A percentile compares a stretch with the other conserved stretches of the same genome.
Conservation (phyloP, 2,113 vertebrate species). For the Maccullochella peelii region DNA sequence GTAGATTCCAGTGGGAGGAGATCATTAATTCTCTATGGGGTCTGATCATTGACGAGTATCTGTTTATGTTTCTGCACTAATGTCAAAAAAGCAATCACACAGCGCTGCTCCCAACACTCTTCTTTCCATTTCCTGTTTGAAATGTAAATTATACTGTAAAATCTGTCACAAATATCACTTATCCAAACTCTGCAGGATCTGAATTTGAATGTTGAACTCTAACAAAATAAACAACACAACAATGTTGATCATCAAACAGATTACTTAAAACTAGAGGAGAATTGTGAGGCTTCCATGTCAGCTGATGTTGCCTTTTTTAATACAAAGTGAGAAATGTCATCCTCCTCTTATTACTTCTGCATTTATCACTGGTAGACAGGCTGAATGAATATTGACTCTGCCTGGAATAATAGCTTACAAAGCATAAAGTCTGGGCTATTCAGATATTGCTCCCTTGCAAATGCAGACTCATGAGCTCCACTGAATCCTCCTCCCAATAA, state of each 20-base stretch:
- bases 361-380: conserved; percentile 55
- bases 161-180: conserved; percentile 6
- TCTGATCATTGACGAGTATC: conserved; percentile 7
- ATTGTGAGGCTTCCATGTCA: background rate
- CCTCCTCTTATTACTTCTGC: conserved; percentile 48
- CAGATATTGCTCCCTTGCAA: conserved; percentile 62
- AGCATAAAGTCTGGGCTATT: conserved; percentile 68
- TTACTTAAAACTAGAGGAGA: conserved; percentile 2
- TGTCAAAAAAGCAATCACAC: conserved; percentile 5
- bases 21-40: background rate
- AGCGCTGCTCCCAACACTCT: background rate
- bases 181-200: conserved; percentile 11
- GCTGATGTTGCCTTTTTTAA: conserved; percentile 8
- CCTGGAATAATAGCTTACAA: conserved; percentile 66
- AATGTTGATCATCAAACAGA: background rate
- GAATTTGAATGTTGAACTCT: background rate
- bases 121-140: background rate
- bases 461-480: conserved; percentile 64
- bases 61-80: conserved; percentile 4
- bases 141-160: conserved; percentile 18
- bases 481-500: conserved; percentile 59
- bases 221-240: conserved; percentile 9
- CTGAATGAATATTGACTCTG: conserved; percentile 62
- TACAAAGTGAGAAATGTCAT: conserved; percentile 52
- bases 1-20: background rate